A percentile compares a stretch with the other conserved stretches of the same genome.
Evolutionary conservation across 1,140 invertebrate species (phyloP).

Genomic region (Lepidurus arcticus): DNA sequence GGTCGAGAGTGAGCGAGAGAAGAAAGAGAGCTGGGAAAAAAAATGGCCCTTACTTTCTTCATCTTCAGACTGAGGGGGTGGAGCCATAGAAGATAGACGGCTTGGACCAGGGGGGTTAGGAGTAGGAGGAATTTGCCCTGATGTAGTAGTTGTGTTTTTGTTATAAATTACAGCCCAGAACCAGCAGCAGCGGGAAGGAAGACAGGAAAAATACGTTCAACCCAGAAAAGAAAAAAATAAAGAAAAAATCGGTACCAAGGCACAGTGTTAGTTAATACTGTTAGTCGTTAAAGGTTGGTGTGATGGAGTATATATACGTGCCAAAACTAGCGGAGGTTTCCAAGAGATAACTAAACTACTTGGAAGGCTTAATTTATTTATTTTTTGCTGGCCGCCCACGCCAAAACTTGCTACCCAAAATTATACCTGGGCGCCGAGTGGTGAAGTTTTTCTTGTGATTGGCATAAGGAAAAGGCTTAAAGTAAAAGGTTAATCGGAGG

Average conservation of each 20-base stretch:
- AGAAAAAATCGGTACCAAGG: conserved; percentile 3
- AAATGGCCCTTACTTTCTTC: conserved; percentile 19
- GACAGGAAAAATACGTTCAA: conserved; percentile 13
- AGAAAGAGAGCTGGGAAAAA: not conserved
- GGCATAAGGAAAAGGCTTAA: too few species aligned
- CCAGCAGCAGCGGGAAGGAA: conserved; percentile 20
- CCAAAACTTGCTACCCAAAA: not conserved
- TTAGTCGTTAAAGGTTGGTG: conserved; percentile 9
- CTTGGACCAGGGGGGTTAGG: conserved; percentile 35
- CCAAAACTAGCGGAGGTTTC: not conserved
- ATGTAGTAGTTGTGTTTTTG: conserved; percentile 26
- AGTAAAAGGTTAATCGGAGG: not conserved
- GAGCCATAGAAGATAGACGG: conserved; percentile 25
- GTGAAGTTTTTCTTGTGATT: not conserved
- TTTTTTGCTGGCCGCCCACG: not conserved
- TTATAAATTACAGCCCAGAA: conserved; percentile 19
- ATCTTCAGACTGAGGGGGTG: conserved; percentile 12
- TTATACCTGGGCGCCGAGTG: not conserved
- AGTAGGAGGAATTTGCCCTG: conserved; percentile 33
- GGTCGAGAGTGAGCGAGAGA: not conserved
- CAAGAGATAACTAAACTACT: not conserved
- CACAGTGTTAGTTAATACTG: conserved; percentile 16
- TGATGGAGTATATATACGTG: conserved; percentile 17
- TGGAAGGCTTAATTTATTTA: not conserved
- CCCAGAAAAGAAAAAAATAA: not conserved